A percentile compares a stretch with the other conserved stretches of the same genome.
These are phyloP conservation scores for Bombus terrestris DNA, from an alignment of 1,140 invertebrate species.

Conservation along the genomic window DNA sequence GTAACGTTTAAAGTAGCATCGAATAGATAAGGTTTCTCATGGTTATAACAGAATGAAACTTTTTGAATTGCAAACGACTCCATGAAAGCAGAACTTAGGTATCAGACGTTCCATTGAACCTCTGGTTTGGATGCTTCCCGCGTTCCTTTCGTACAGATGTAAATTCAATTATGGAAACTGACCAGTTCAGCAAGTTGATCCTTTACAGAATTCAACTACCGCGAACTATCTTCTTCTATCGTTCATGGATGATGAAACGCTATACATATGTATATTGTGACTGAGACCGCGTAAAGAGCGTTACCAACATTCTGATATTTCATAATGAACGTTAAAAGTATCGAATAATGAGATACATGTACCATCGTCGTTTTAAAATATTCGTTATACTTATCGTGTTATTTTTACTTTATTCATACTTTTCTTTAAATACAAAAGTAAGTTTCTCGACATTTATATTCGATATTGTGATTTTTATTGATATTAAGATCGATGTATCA, in stretches of 20 bases:
- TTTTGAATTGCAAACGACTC: slow-evolving; percentile 4
- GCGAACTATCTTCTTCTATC: too few species aligned
- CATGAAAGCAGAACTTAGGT: neutral
- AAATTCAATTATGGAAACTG: slow-evolving; percentile 50
- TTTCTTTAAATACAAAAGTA: too few species aligned
- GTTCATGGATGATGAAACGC: too few species aligned
- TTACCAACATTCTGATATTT: neutral
- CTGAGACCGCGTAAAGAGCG: neutral
- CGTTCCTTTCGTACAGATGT: neutral
- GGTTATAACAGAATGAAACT: neutral
- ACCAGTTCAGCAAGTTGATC: slow-evolving; percentile 17
- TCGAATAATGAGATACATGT: neutral
- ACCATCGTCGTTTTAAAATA: neutral
- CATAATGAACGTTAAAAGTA: neutral
- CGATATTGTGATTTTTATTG: too few species aligned
- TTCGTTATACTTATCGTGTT: neutral
- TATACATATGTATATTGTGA: neutral
- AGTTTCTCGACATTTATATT: too few species aligned
- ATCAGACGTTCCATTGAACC: neutral
- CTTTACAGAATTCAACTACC: neutral
- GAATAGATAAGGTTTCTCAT: neutral
- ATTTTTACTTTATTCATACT: neutral
- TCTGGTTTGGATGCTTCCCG: too few species aligned
- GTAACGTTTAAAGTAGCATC: neutral
- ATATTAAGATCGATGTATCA: too few species aligned